Base-by-base conservation (phyloP, 2,888 invertebrate genomes). In the Coenonympha glycerion region DNA sequence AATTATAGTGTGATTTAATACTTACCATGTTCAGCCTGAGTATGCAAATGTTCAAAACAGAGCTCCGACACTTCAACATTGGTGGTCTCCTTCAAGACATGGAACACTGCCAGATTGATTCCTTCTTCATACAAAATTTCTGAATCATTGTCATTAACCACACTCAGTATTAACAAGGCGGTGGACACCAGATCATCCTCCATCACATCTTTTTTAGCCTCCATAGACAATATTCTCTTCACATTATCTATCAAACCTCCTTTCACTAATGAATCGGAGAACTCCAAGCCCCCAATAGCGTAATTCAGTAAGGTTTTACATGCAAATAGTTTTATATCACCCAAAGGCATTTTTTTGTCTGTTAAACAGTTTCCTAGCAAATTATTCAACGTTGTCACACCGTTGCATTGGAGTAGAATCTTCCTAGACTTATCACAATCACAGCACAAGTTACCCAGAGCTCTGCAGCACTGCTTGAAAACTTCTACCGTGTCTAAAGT, bases 401-500 rank as follows among this genome's bases (percentile, higher is more conserved):
- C 92, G 49, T 88, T 76, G 37, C 60, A 62, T 9, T 76, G 69
- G 1, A 79, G 64, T 28, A 92, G 85, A 46, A 89, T 71, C 53
- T 87, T 87, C 56, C 91, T 86, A 13, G 91, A 90, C 64, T 88
- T 86, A 84, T 95, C 93, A 82, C 95, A 95, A 69, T 96, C 93
- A 73, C 93, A 96, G 73, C 95, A 95, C 68, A 97, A 91, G 76
- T 97, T 97, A 28, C 95, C 96, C 16, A 97, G 83, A 2, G 95
- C 94, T 64, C 96, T 89, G 61, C 94, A 93, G 31, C 92, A 90
- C 70, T 96, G 94, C 59, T 92, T 92, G 6, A 91, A 80, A 45
- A 91, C 72, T 57, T 91, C 89, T 54, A 88, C 68, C 52, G 78
- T 80, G 8, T 89, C 79, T 13, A 63, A 31, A 28, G 67, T 69